Evolutionary conservation across 2,888 invertebrate species (phyloP), one percentile per base, ranked within the genome.

Genomic region (Morpho deidamia): DNA sequence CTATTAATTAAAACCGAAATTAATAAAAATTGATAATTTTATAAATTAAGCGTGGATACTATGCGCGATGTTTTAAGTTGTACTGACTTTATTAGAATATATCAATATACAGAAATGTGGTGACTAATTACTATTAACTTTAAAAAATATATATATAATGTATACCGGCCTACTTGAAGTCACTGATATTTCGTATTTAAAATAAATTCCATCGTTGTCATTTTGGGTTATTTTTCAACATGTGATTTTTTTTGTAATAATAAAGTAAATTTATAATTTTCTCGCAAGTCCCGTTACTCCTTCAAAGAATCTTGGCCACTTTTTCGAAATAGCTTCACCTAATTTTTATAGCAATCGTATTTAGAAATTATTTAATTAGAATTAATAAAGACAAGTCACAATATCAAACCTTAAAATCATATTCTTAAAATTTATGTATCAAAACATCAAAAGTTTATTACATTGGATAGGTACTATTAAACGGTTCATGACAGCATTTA

Each of bases 361-460:
- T 70, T 71, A 63, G 71, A 77, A 78, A 75, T 71, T 67, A 59
- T 56, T 59, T 59, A 59, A 59, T 59, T 54, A 54, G 56, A 72
- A 70, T 72, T 60, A 54, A 68, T 77, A 73, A 72, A 68, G 75
- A 82, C 78, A 74, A 78, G 69, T 76, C 75, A 82, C 82, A 76
- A 81, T 83, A 81, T 80, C 76, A 79, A 81, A 80, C 70, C 67
- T 77, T 79, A 69, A 74, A 80, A 79, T 67, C 64, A 70, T 77
- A 72, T 64, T 62, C 68, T 59, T 71, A 69, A 65, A 67, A 70
- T 68, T 66, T 64, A 64, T 61, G 63, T 71, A 70, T 73, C 64
- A 75, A 76, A 78, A 76, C 72, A 75, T 73, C 72, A 67, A 75
- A 73, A 74, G 62, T 60, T 61, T 62, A 12, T 32, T 41, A 34